Percentiles rank a stretch among this genome's conserved stretches.
These are phyloP conservation scores for Rhynchonema sp. DNA, from an alignment of 2,888 invertebrate species.

Conservation along the genomic window DNA sequence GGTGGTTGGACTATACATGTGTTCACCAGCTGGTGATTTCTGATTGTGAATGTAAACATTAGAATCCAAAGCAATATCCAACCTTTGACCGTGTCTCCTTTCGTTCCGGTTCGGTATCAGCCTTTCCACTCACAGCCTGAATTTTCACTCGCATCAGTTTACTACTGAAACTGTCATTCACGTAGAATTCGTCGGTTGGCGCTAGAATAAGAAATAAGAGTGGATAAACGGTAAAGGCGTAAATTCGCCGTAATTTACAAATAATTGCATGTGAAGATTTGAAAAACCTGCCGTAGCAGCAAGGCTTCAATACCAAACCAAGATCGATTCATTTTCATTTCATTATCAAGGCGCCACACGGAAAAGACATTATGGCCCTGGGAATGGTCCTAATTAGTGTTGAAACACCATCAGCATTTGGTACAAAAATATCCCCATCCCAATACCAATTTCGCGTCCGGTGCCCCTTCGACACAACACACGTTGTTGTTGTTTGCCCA, in stretches of 20 bases:
- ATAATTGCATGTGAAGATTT: no score
- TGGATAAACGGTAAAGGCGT: no score
- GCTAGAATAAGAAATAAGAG: slow-evolving; percentile 2
- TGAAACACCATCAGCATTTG: neutral
- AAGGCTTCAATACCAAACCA: no score
- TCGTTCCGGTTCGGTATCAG: slow-evolving; percentile 92
- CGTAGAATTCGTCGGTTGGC: slow-evolving; percentile 50
- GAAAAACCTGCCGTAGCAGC: no score
- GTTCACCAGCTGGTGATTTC: no score
- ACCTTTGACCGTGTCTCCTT: slow-evolving; percentile 72
- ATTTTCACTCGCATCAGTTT: slow-evolving; percentile 65
- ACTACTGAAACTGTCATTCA: slow-evolving; percentile 92
- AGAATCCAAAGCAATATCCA: neutral
- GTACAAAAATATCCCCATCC: neutral
- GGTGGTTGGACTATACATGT: no score
- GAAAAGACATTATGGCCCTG: neutral
- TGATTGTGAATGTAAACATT: neutral
- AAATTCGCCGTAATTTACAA: no score
- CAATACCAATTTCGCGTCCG: slow-evolving; percentile 69
- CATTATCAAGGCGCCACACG: neutral
- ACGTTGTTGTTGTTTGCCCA: slow-evolving; percentile 89
- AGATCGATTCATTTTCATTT: no score
- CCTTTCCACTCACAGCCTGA: slow-evolving; percentile 29
- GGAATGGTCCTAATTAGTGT: neutral
- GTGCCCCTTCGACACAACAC: slow-evolving; percentile 46